Conservation (phyloP, 2,113 vertebrate species). For the Pterocles gutturalis region DNA sequence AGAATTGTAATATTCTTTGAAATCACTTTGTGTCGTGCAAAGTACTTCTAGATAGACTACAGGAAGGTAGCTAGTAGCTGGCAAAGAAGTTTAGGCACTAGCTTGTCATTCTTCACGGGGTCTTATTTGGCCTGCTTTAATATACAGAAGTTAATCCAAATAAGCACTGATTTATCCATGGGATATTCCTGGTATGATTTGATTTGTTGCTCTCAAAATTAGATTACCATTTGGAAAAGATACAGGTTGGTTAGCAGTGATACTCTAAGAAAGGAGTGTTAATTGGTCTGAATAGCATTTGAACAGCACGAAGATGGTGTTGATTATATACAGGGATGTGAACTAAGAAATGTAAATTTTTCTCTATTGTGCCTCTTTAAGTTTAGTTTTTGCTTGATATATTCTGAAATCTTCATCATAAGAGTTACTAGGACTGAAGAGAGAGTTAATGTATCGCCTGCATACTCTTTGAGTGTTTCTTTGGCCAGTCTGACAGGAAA, state of each 20-base stretch:
- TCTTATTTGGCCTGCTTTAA: background rate
- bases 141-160: background rate
- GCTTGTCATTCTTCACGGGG: background rate
- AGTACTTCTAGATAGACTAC: background rate
- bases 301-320: background rate
- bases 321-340: background rate
- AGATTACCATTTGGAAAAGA: background rate
- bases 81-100: background rate
- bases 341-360: background rate
- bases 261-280: background rate
- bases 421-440: background rate
- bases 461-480: background rate
- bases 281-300: background rate
- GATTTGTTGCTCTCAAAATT: background rate
- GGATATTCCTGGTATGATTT: background rate
- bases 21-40: background rate
- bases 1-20: background rate
- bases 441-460: background rate
- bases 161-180: accelerated
- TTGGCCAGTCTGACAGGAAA: background rate
- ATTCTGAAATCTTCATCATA: background rate
- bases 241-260: background rate
- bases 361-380: background rate
- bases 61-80: background rate
- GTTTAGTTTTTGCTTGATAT: background rate